Conservation (phyloP, 2,888 invertebrate genomes). For the Eupeodes latifasciatus region DNA sequence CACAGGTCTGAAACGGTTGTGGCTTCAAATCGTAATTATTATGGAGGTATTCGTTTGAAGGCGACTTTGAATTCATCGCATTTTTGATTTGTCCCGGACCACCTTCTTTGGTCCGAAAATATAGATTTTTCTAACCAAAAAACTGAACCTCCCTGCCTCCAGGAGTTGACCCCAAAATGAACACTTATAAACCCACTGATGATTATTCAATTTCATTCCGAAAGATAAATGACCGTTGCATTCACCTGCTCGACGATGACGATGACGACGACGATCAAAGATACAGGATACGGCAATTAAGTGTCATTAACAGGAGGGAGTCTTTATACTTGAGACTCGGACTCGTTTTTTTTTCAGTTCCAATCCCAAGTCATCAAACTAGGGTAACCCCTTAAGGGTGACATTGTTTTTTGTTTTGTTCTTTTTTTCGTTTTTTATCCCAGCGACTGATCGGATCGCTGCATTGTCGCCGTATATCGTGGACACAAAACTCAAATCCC, state of each 20-base stretch:
- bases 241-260: conserved; percentile 73
- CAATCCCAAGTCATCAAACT: conserved; percentile 19
- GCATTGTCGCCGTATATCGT: conserved; percentile 56
- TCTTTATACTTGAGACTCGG: conserved; percentile 10
- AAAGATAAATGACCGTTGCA: conserved; percentile 71
- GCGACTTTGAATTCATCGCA: conserved; percentile 48
- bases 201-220: conserved; percentile 70
- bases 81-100: conserved; percentile 56
- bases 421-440: conserved; percentile 16
- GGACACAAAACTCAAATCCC: conserved; percentile 49
- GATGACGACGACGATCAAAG: conserved; percentile 56
- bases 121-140: not conserved
- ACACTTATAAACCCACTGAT: conserved; percentile 72
- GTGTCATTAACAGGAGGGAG: conserved; percentile 74
- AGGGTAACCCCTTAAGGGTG: conserved; percentile 72
- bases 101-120: conserved; percentile 35
- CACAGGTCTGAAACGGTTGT: conserved; percentile 18
- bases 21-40: conserved; percentile 6
- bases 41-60: conserved; percentile 1
- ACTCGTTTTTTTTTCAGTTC: not conserved
- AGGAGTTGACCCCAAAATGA: conserved; percentile 66
- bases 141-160: conserved; percentile 17
- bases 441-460: conserved; percentile 54
- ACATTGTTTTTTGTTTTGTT: conserved; percentile 50
- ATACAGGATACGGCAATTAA: conserved; percentile 76